Percentiles rank a stretch among this genome's conserved stretches.
These are phyloP conservation scores for Calcarius ornatus DNA, from an alignment of 2,113 vertebrate genomes.

Conservation along the genomic window DNA sequence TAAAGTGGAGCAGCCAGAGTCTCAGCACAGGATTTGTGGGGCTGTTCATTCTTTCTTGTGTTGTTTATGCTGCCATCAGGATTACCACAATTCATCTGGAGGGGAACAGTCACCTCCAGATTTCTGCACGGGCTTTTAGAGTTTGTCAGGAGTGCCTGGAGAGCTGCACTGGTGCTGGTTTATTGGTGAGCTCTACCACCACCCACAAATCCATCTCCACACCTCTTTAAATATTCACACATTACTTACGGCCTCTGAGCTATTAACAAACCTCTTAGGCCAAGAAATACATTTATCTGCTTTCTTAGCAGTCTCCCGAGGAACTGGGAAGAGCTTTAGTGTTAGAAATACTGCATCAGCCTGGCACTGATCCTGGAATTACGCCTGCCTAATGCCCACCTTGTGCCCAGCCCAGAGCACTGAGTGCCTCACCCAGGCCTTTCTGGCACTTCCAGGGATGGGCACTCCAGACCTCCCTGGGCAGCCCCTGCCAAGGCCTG, in stretches of 20 bases:
- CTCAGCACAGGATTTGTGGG: neutral
- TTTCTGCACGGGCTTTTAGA: neutral
- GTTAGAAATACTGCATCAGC: neutral
- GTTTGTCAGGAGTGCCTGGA: neutral
- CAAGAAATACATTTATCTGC: neutral
- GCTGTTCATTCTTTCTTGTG: neutral
- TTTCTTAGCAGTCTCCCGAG: neutral
- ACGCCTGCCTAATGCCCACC: rapidly evolving
- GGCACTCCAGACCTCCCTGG: neutral
- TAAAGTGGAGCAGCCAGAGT: neutral
- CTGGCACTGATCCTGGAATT: neutral
- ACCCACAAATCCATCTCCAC: neutral
- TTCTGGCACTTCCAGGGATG: neutral
- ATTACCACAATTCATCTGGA: neutral
- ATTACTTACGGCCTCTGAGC: neutral
- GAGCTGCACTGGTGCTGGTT: neutral
- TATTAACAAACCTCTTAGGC: neutral
- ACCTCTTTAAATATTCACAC: constrained; percentile 9
- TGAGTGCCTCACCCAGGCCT: neutral
- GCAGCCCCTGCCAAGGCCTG: neutral
- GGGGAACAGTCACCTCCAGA: neutral
- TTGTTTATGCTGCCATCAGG: neutral
- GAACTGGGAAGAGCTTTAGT: neutral
- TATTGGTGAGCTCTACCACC: neutral
- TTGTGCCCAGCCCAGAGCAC: neutral